Conservation (phyloP, 2,797 vertebrate species). For the Acanthornis magna region DNA sequence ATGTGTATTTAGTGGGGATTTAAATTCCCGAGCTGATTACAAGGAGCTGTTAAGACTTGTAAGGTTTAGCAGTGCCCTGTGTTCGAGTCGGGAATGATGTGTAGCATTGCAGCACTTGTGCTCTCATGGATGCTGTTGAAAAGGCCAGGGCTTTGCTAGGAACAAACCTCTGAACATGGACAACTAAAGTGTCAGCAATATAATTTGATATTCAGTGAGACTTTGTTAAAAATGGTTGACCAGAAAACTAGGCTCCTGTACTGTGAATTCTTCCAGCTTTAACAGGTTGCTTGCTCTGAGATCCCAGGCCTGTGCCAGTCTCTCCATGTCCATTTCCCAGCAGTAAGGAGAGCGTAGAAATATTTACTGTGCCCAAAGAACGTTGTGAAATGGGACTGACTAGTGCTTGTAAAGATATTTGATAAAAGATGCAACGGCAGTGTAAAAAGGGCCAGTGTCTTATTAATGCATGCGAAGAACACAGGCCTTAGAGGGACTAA, state of each 20-base stretch:
- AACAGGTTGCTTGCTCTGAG: fast-evolving
- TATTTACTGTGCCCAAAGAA: background rate
- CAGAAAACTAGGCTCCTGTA: background rate
- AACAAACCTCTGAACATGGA: background rate
- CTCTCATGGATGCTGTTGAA: background rate
- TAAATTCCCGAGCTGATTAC: conserved; percentile 63
- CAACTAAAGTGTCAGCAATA: background rate
- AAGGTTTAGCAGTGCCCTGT: background rate
- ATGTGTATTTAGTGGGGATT: conserved; percentile 60
- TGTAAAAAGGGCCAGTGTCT: background rate
- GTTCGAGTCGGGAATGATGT: background rate
- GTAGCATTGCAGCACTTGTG: fast-evolving
- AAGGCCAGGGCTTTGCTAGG: background rate
- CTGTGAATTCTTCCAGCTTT: background rate
- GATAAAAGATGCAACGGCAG: background rate
- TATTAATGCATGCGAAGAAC: background rate
- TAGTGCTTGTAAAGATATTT: too few relatives aligned
- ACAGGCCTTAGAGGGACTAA: fast-evolving
- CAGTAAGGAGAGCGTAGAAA: fast-evolving
- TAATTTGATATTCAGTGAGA: too few relatives aligned
- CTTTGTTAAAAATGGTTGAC: background rate
- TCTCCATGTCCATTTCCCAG: background rate
- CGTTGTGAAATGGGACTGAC: background rate
- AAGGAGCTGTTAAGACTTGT: background rate
- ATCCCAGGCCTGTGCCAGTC: fast-evolving